phyloP scores from a whole-genome alignment of 1,140 invertebrate genomes.

The Anthonomus grandis region DNA sequence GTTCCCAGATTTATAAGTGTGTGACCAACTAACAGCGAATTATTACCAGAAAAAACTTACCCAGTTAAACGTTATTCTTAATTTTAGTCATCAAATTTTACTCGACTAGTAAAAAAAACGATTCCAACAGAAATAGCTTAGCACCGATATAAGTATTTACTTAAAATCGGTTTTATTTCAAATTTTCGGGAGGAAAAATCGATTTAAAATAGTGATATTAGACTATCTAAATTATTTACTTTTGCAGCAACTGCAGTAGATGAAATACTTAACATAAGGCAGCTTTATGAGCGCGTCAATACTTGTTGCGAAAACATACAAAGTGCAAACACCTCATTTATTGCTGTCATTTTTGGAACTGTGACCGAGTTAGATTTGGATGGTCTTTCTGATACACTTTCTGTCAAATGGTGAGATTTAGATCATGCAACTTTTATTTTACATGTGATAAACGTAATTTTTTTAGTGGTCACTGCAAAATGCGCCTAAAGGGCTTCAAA shows the following conservation, averaged over 20 bases:
- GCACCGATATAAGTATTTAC: no score
- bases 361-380: constrained; percentile 53
- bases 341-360: constrained; percentile 50
- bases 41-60: no score
- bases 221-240: no score
- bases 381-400: constrained; percentile 38
- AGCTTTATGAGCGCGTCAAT: constrained; percentile 50
- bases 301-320: constrained; percentile 9
- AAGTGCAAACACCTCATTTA: constrained; percentile 47
- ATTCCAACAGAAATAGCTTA: no score
- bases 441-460: neutral
- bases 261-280: constrained; percentile 52
- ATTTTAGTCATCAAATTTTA: no score
- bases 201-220: no score
- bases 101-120: no score
- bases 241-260: constrained; percentile 38
- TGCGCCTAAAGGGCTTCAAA: constrained; percentile 20
- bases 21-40: no score
- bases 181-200: no score
- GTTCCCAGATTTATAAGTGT: no score
- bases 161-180: no score
- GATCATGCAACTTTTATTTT: neutral
- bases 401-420: constrained; percentile 39
- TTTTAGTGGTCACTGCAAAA: constrained; percentile 30
- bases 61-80: no score